phyloP scores from a whole-genome alignment of 2,797 vertebrate genomes.

The Cyprinodon diabolis region DNA sequence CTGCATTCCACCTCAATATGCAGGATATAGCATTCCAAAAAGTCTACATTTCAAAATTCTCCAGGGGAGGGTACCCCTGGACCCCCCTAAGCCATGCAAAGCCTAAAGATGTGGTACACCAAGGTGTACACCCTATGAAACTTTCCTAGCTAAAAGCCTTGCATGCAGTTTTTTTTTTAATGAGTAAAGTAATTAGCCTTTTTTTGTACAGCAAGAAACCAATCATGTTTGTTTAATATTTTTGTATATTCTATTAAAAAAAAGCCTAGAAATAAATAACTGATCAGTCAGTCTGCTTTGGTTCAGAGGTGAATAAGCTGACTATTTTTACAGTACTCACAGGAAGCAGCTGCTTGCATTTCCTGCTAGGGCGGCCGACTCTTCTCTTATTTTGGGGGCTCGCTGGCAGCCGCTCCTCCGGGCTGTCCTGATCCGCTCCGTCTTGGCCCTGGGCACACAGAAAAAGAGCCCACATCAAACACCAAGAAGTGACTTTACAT shows the following conservation, averaged over 20 bases:
- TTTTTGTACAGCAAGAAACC: not conserved
- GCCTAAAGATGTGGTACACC: no score
- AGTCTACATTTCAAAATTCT: no score
- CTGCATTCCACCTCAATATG: no score
- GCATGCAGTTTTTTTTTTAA: not conserved
- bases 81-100: no score
- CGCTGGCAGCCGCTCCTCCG: constrained; percentile 87
- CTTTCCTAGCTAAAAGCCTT: no score
- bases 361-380: constrained; percentile 91
- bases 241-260: not conserved
- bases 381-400: constrained; percentile 85
- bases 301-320: constrained; percentile 17
- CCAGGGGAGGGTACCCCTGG: no score
- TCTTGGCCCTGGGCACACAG: constrained; percentile 74
- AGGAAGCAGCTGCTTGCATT: constrained; percentile 90
- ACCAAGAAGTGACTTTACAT: constrained; percentile 17
- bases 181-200: not conserved
- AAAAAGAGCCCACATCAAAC: constrained; percentile 44
- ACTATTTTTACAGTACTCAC: constrained; percentile 82
- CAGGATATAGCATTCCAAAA: no score
- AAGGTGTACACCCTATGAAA: no score
- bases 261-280: constrained; percentile 10
- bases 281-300: constrained; percentile 30
- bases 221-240: constrained; percentile 6
- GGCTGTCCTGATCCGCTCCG: constrained; percentile 83